Base-by-base conservation (phyloP, 2,888 invertebrate species). In the Lasioglossum figueresi region DNA sequence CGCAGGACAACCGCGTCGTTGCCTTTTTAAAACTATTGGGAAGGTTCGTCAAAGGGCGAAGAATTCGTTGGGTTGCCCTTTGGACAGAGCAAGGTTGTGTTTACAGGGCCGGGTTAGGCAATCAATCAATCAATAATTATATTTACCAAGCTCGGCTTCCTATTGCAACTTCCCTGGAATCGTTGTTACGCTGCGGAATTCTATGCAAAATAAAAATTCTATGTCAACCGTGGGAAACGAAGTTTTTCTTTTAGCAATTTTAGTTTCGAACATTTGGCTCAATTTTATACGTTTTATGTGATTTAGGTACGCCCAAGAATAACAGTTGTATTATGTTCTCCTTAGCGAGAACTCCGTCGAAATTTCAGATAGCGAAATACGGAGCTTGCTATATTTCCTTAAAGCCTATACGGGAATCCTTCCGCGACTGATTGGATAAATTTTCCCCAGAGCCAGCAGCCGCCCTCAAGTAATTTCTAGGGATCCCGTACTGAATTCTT, bases 401-500 rank as follows among this genome's bases (percentile, higher is more conserved):
- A 40, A 31, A 66, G n/a, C 79, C 27, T 37, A 68, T 66, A 80
- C 19, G 52, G 48, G 66, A 66, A 40, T 75, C 66, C 70, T 68
- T 34, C 40, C 52, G 31, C 66, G 48, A 23, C 66, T 75, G 75
- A 80, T 66, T 80, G 48, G 48, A 75, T 75, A 45, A 80, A 80
- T 75, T 74, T 80, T 52, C 66, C 56, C 48, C 79, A 10, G 34
- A 27, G 52, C 56, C 19, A 27, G 19, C n/a, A 66, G 31, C 48
- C 45, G 48, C 66, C 45, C 75, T 52, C 75, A 8, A 45, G 45
- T 80, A 40, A 74, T 45, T 75, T 48, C 48, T 43, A 10, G 45
- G 66, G 66, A 37, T 37, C 75, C 23, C 66, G 23, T 31, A 2
- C 37, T 45, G 48, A 80, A 80, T 75, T 75, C 75, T 68, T 52